Evolutionary conservation across 2,797 vertebrate species (phyloP).

Genomic region (Champsocephalus esox): DNA sequence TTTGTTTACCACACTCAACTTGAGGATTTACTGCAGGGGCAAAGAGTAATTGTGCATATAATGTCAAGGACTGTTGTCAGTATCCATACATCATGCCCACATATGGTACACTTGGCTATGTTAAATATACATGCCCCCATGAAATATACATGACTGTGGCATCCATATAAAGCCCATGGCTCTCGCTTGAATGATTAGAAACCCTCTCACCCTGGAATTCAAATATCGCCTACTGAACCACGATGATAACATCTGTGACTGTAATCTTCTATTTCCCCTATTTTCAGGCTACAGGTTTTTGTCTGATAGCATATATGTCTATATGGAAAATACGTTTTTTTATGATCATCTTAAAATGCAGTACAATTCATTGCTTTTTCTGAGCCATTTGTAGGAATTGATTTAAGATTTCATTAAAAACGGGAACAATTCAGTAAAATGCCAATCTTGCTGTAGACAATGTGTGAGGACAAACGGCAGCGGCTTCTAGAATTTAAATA

Average conservation of each 20-base stretch:
- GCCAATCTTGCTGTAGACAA: neutral
- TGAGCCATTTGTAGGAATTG: conserved; percentile 11
- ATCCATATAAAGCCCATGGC: conserved; percentile 52
- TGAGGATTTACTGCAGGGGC: conserved; percentile 70
- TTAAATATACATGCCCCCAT: conserved; percentile 80
- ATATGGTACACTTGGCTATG: conserved; percentile 70
- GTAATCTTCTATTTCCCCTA: conserved; percentile 10
- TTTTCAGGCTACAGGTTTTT: neutral
- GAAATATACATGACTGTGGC: conserved; percentile 77
- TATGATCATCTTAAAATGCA: neutral
- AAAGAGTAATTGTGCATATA: conserved; percentile 79
- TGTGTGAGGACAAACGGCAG: conserved; percentile 8
- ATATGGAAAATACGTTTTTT: neutral
- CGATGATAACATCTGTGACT: conserved; percentile 28
- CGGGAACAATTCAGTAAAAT: conserved; percentile 26
- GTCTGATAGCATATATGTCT: neutral
- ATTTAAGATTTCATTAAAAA: conserved; percentile 24
- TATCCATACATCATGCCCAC: conserved; percentile 75
- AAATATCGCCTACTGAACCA: conserved; percentile 25
- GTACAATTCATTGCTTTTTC: neutral
- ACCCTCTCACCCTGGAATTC: conserved; percentile 37
- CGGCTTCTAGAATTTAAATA: neutral
- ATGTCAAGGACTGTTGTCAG: conserved; percentile 81
- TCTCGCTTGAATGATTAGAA: conserved; percentile 50
- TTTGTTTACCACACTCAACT: conserved; percentile 62